Base-by-base conservation (phyloP, 2,113 vertebrate species). In the Irena cyanogastra region DNA sequence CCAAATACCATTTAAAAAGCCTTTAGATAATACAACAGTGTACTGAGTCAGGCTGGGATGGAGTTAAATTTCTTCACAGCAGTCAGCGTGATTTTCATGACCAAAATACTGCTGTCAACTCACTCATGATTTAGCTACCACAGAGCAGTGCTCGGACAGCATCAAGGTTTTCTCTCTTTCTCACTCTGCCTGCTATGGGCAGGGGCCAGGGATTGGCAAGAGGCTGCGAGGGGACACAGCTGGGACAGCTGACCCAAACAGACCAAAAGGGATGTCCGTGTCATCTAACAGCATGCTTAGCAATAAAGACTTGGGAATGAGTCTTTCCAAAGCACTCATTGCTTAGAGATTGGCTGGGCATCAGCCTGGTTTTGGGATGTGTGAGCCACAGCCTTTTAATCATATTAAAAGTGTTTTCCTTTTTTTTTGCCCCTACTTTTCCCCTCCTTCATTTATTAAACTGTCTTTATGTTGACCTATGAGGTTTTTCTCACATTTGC, bases 141-240 rank as follows among this genome's bases (percentile, higher is more conserved):
- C 16, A 41, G 15, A 79, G 44, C 53, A 72, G 33, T 7, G 9
- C 35, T 78, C 27, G 27, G 47, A 47, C 14, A 85, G 85, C 4
- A 2, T 31, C 4, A 3, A 45, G 33, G 33, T 21, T 41, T 81
- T 65, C 33, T 53, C 13, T n/a, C 3, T 53, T 87, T 81, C 47
- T 68, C 10, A 5, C 14, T 54, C 33, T 64, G 13, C 2, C 39
- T 10, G 3, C 14, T 61, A 7, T 0, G 2, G 54, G 8, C 0
- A 2, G 52, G 39, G 8, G 27, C 11, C 2, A 2, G 13, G 26
- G 28, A 37, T 12, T 10, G 30, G 18, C 39, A 71, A 80, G 53
- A 87, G 13, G 27, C 14, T 59, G 35, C 0, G 3, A 70, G 17
- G 13, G 15, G 54, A 75, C 24, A 49, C 13, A 79, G 31, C 6